A percentile compares a stretch with the other conserved stretches of the same genome.
Evolutionary conservation across 1,140 invertebrate genomes (phyloP).

Genomic region (Lineus longissimus): DNA sequence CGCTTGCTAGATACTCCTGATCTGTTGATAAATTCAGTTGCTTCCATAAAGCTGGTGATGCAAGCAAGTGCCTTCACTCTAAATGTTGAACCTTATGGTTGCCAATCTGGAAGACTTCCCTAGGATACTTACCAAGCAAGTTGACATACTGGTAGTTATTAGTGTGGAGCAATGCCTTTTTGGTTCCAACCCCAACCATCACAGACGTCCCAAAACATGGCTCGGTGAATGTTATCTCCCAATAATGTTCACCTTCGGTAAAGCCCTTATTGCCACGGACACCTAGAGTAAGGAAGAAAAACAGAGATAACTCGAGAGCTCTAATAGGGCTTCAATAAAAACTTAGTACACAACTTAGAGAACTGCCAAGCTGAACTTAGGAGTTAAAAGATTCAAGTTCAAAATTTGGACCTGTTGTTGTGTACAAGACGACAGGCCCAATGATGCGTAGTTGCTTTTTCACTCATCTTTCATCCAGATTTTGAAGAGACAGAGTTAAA

Average conservation of each 20-base stretch:
- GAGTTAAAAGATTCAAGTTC: not conserved
- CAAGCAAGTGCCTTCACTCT: too few species aligned
- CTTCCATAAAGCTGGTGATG: too few species aligned
- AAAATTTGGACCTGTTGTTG: not conserved
- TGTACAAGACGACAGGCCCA: too few species aligned
- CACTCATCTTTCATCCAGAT: too few species aligned
- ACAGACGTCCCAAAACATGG: constrained; percentile 36
- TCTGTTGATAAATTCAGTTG: too few species aligned
- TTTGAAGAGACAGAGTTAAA: too few species aligned
- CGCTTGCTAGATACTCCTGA: too few species aligned
- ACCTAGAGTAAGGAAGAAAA: constrained; percentile 20
- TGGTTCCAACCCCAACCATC: constrained; percentile 43
- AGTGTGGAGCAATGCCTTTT: constrained; percentile 25
- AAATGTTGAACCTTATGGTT: too few species aligned
- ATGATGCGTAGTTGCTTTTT: too few species aligned
- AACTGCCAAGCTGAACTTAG: not conserved
- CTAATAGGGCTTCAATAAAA: not conserved
- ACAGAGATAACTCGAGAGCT: not conserved
- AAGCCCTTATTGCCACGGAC: constrained; percentile 39
- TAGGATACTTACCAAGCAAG: constrained; percentile 31
- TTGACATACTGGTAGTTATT: constrained; percentile 32
- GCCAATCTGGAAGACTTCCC: too few species aligned
- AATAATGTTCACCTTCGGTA: constrained; percentile 36
- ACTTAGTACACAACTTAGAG: not conserved
- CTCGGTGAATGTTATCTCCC: constrained; percentile 40